These are phyloP conservation scores for Erethizon dorsatum DNA, from an alignment of 2,797 vertebrate genomes.

Conservation along the genomic window DNA sequence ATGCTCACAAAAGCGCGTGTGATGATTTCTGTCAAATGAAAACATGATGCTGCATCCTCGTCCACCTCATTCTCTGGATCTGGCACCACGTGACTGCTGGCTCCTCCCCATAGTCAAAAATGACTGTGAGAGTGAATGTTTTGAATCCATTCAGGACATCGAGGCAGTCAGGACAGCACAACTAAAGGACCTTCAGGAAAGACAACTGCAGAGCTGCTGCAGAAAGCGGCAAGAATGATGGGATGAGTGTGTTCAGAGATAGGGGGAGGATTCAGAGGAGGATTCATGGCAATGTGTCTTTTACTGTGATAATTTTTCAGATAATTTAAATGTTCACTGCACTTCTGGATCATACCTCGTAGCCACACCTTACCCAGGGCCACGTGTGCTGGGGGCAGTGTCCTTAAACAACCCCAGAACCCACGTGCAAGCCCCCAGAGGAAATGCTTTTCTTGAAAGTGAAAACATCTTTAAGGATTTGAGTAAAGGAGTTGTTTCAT, in stretches of 20 bases:
- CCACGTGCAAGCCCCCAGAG: background rate
- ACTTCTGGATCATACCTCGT: background rate
- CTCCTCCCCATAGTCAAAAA: background rate
- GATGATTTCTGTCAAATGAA: background rate
- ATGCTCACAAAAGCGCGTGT: background rate
- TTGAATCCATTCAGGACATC: background rate
- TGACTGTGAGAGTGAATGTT: background rate
- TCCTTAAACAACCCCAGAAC: background rate
- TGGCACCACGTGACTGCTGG: background rate
- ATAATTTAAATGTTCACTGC: background rate
- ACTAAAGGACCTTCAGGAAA: background rate
- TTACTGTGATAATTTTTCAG: background rate
- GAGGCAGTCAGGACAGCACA: background rate
- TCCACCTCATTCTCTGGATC: background rate
- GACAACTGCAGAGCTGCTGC: background rate
- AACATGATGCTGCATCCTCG: background rate
- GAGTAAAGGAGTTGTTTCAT: background rate
- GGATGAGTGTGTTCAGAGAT: background rate
- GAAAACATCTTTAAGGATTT: background rate
- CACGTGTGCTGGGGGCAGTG: rapidly evolving
- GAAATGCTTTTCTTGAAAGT: background rate
- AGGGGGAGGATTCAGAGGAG: background rate
- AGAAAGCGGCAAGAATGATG: rapidly evolving
- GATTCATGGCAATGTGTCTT: background rate
- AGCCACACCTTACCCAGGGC: background rate